Evolutionary conservation across 1,140 invertebrate species (phyloP).

Genomic region (Drosophila navojoa): DNA sequence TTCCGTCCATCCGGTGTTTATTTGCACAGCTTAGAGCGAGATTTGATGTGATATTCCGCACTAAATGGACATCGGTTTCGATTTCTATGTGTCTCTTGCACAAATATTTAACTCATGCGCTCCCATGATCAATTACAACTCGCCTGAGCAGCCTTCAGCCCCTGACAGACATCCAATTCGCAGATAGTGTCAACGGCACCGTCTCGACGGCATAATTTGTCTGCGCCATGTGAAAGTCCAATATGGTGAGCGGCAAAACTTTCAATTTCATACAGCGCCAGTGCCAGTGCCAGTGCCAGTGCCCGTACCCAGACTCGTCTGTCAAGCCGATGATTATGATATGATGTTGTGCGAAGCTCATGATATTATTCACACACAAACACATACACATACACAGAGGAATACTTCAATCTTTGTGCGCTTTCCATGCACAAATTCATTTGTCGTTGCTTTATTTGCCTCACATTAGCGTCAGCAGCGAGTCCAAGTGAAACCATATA

Average conservation of each 20-base stretch:
- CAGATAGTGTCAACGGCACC: constrained; percentile 49
- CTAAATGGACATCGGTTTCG: constrained; percentile 23
- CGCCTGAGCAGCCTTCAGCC: not conserved
- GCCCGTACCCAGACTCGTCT: constrained; percentile 22
- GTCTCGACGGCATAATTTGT: constrained; percentile 32
- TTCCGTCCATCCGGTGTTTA: constrained; percentile 47
- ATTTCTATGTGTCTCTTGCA: constrained; percentile 38
- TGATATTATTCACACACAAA: constrained; percentile 7
- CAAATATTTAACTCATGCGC: constrained; percentile 50
- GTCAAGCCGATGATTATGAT: constrained; percentile 27
- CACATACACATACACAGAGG: not conserved
- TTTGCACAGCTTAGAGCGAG: constrained; percentile 68
- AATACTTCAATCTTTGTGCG: constrained; percentile 45
- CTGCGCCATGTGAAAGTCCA: constrained; percentile 43
- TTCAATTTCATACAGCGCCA: constrained; percentile 35
- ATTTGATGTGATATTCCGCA: constrained; percentile 36
- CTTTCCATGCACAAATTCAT: constrained; percentile 53
- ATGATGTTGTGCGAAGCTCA: constrained; percentile 23
- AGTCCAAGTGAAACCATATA: constrained; percentile 31
- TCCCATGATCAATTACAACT: constrained; percentile 63
- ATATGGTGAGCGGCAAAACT: constrained; percentile 34
- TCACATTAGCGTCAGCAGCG: constrained; percentile 13
- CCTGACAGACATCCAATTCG: not conserved
- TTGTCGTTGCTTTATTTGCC: constrained; percentile 22
- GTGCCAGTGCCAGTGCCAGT: not conserved